Base-by-base conservation (phyloP, 2,797 vertebrate species). In the Oreonectes daqikongensis region DNA sequence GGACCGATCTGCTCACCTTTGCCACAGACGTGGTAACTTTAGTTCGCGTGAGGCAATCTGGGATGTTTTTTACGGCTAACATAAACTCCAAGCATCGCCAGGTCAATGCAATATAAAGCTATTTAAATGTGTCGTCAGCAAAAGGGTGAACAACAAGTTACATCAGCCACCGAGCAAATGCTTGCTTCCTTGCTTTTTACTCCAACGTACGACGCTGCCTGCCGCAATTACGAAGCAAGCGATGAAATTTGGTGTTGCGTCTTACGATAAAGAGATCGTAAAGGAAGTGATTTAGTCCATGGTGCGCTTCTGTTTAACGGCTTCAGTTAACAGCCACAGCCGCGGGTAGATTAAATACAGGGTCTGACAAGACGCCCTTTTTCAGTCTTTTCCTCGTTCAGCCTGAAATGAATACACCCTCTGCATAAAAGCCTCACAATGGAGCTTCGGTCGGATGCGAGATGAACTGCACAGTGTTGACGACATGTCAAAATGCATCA, bases 221-320 rank as follows among this genome's bases (percentile, higher is more conserved):
- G 40, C 24, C 4, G 78, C 75, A 78, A 85, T 87, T 87, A 89
- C 82, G 87, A 85, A 85, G 82, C 79, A 82, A 70, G 70, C 78
- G 71, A 85, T 87, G 79, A 78, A 84, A 85, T 80, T 86, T 80
- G 65, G 81, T 85, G 80, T 85, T 15, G 61, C 80, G 85, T 81
- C 81, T 85, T 74, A 78, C 69, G 44, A 60, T 68, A 59, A 80
- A 83, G 69, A 77, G 84, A 85, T 87, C 80, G 80, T 91, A 91
- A 91, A 91, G 82, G 72, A 79, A 57, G 74, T 89, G 85, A 91
- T 91, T 89, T 87, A 90, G 85, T 46, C 73, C 67, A 72, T 77
- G 75, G 85, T 87, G 84, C 84, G 81, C 83, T 84, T 74, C 52
- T 59, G 42, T 80, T 80, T 80, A 88, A 86, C 81, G 64, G 84